Percentiles rank a stretch among this genome's conserved stretches.
Evolutionary conservation across 2,113 vertebrate species (phyloP).

Genomic region (Notarius lentiginosus): DNA sequence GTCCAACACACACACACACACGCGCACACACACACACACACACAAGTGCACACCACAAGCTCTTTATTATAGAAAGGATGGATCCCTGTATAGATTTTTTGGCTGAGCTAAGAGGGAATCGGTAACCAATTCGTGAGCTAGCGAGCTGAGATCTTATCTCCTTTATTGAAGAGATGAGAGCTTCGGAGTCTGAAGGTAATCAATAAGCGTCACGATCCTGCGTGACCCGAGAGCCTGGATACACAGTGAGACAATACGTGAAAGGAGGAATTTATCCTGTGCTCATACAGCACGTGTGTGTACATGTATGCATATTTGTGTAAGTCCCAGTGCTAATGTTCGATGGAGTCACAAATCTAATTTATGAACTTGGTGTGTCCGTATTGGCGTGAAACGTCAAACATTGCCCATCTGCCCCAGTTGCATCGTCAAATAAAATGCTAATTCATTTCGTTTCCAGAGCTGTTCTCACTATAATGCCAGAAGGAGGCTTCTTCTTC

Average conservation of each 20-base stretch:
- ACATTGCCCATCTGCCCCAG: slow-evolving; percentile 1
- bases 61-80: slow-evolving; percentile 27
- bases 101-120: neutral
- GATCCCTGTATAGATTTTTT: slow-evolving; percentile 22
- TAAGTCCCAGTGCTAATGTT: neutral
- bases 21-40: neutral
- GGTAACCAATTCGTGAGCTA: neutral
- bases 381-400: slow-evolving; percentile 4
- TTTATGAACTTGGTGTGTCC: slow-evolving; percentile 12
- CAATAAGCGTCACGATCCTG: neutral
- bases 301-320: neutral
- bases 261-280: neutral
- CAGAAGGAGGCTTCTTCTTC: neutral
- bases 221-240: neutral
- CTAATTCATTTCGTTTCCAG: neutral
- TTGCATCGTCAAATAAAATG: neutral
- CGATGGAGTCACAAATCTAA: slow-evolving; percentile 7
- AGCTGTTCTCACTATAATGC: neutral
- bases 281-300: neutral
- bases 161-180: slow-evolving; percentile 32
- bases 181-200: slow-evolving; percentile 20
- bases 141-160: slow-evolving; percentile 27
- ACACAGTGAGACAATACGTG: neutral
- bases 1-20: neutral
- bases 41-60: neutral